These are phyloP conservation scores for Thereva nobilitata DNA, from an alignment of 2,888 invertebrate species.

Conservation along the genomic window DNA sequence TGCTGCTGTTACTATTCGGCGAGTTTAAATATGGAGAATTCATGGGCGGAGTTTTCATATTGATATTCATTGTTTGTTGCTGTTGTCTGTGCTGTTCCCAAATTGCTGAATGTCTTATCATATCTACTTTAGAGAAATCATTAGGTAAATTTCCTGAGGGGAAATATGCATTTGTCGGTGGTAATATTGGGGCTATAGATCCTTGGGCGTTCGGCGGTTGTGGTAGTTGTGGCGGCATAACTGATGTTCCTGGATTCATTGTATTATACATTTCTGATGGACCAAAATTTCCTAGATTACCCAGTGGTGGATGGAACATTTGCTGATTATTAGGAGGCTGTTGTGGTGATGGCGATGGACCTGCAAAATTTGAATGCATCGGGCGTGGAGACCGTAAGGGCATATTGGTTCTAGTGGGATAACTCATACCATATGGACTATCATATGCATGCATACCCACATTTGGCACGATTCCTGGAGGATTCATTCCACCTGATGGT, in stretches of 20 bases:
- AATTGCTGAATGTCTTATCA: slow-evolving; percentile 38
- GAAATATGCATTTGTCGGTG: slow-evolving; percentile 37
- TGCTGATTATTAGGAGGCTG: slow-evolving; percentile 41
- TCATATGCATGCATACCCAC: slow-evolving; percentile 39
- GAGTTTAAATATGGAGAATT: slow-evolving; percentile 41
- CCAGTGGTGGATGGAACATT: slow-evolving; percentile 36
- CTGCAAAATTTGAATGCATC: slow-evolving; percentile 35
- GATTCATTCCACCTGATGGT: slow-evolving; percentile 36
- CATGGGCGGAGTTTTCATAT: slow-evolving; percentile 41
- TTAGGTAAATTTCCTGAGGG: slow-evolving; percentile 36
- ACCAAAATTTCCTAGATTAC: slow-evolving; percentile 41
- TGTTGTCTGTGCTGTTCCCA: slow-evolving; percentile 42
- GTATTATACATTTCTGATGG: slow-evolving; percentile 42
- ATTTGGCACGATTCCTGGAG: slow-evolving; percentile 37
- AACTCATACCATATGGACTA: slow-evolving; percentile 36
- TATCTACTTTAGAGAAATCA: slow-evolving; percentile 39
- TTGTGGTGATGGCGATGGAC: slow-evolving; percentile 39
- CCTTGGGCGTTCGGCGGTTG: slow-evolving; percentile 32
- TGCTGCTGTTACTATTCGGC: slow-evolving; percentile 31
- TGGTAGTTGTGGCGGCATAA: slow-evolving; percentile 22
- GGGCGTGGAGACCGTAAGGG: slow-evolving; percentile 37
- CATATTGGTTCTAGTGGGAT: slow-evolving; percentile 29
- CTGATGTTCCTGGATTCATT: slow-evolving; percentile 11
- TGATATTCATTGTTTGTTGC: slow-evolving; percentile 40
- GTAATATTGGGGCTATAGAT: slow-evolving; percentile 35